Base-by-base conservation (phyloP, 2,797 vertebrate genomes). In the Paedocypris micromegethes region DNA sequence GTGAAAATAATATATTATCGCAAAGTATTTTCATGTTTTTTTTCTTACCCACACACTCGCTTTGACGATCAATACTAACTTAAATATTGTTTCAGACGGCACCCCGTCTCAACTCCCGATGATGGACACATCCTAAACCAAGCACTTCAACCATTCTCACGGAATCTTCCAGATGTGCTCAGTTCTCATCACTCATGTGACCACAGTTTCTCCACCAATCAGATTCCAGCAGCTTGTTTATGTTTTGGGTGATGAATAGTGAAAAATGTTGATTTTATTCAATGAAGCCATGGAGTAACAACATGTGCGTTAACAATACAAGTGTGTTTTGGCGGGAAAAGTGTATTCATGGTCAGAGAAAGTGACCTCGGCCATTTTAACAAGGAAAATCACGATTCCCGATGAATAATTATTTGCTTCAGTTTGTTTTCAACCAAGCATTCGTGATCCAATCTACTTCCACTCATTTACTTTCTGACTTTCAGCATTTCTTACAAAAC, bases 81-180 rank as follows among this genome's bases (percentile, higher is more conserved):
- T 23, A 46, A 51, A 52, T 58, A 9, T 6, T 68, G 72, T 81
- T 79, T 6, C 82, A 98, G 95, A 96, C 94, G 43, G 96, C 96
- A 69, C 96, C 96, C n/a, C 90, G 96, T 47, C 83, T 98, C 83
- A 99, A 99, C 80, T 97, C 96, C 49, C 96, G 96, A 94, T 99
- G 96, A 98, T 94, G 78, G 80, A 74, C 67, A 41, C 40, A 39
- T 5, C 70, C 2, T 9, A 64, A 23, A 73, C 68, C 59, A 61
- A 6, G 1, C 0, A 50, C 77, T 64, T 49, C 72, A 73, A 69
- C 70, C 73, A 23, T 67, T 44, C 68, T 62, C 52, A 64, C 49
- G 46, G 47, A 64, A 71, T 46, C 64, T 72, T 69, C 51, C 72
- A 64, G 43, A 69, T 63, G 51, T 44, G 69, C 70, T 77, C 75